A percentile compares a stretch with the other conserved stretches of the same genome.
Evolutionary conservation across 2,888 invertebrate species (phyloP).

Genomic region (Polietes domitor): DNA sequence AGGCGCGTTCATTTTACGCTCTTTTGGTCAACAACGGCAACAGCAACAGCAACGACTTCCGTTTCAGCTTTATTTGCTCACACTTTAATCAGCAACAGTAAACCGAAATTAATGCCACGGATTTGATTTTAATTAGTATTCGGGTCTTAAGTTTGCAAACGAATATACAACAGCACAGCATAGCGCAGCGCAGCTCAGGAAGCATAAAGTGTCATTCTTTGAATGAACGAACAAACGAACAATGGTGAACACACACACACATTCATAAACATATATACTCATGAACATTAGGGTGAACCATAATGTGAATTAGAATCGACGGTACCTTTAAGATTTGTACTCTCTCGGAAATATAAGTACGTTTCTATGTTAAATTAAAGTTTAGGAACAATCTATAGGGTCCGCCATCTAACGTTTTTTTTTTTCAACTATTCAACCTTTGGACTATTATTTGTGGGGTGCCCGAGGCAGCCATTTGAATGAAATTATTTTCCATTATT

Average conservation of each 20-base stretch:
- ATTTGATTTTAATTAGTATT: conserved; percentile 34
- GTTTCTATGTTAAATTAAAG: too few relatives aligned
- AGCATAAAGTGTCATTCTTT: not conserved
- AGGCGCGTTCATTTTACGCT: not conserved
- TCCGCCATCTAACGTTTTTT: too few relatives aligned
- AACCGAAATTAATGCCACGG: conserved; percentile 33
- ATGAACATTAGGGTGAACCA: too few relatives aligned
- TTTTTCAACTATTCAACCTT: too few relatives aligned
- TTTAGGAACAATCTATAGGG: too few relatives aligned
- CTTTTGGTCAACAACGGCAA: not conserved
- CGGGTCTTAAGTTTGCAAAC: conserved; percentile 27
- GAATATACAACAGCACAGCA: not conserved
- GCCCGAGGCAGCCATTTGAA: too few relatives aligned
- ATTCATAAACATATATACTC: not conserved
- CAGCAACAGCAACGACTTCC: not conserved
- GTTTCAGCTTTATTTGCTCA: conserved; percentile 12
- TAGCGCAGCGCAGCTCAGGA: not conserved
- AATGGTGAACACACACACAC: not conserved
- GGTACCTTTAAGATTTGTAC: too few relatives aligned
- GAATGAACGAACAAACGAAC: not conserved
- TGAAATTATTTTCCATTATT: too few relatives aligned
- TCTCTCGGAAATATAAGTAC: too few relatives aligned
- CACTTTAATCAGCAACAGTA: conserved; percentile 31
- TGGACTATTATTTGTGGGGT: too few relatives aligned
- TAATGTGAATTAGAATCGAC: too few relatives aligned